These are phyloP conservation scores for Ahaetulla prasina DNA, from an alignment of 2,113 vertebrate species.

Conservation along the genomic window DNA sequence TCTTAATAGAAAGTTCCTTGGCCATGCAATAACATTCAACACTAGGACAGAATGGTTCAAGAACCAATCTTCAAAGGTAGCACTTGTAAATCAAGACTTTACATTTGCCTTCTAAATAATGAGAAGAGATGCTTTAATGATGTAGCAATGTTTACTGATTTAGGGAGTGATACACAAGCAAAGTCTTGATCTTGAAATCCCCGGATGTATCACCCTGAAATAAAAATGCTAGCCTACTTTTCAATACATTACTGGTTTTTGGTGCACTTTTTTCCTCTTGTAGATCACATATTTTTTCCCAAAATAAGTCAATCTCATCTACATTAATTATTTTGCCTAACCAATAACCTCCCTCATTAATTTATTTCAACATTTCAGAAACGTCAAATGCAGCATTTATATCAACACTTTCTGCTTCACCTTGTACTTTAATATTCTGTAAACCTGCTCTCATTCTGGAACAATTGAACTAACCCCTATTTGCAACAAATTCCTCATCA, in stretches of 20 bases:
- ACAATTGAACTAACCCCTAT: not conserved
- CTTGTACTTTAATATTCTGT: not conserved
- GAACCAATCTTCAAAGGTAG: not conserved
- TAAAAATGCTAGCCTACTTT: not conserved
- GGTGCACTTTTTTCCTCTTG: not conserved
- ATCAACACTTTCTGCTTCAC: not conserved
- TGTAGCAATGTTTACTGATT: not conserved
- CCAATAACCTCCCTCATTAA: not conserved
- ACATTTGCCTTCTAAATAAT: not conserved
- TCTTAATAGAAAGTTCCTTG: not conserved
- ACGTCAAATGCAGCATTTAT: not conserved
- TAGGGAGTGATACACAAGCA: not conserved
- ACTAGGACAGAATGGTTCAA: not conserved
- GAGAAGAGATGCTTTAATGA: not conserved
- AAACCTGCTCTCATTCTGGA: not conserved
- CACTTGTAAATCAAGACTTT: not conserved
- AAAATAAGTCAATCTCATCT: not conserved
- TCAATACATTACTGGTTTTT: not conserved
- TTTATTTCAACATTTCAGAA: not conserved
- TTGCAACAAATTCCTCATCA: not conserved
- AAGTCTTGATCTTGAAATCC: not conserved
- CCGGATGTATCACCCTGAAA: not conserved
- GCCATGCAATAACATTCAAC: not conserved
- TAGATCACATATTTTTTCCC: not conserved
- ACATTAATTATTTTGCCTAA: not conserved